Base-by-base conservation (phyloP, 2,113 vertebrate genomes). In the Anguilla japonica region DNA sequence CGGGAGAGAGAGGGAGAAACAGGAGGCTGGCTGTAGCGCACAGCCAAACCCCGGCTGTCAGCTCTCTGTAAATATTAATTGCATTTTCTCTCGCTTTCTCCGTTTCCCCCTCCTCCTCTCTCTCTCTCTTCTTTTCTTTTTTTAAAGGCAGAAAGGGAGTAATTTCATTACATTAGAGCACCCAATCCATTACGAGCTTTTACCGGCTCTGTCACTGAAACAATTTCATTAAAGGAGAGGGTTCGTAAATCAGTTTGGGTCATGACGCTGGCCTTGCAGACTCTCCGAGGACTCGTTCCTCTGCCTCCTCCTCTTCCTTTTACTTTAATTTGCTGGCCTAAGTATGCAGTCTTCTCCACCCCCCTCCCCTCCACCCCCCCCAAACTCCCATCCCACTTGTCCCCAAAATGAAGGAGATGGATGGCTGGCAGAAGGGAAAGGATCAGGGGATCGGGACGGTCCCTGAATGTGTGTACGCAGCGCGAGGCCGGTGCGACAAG, bases 81-180 rank as follows among this genome's bases (percentile, higher is more conserved):
- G 97, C 94, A 97, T 96, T 96, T 95, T 93, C 93, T 90, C 92
- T 89, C 90, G 29, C 81, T 82, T 84, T 84, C 84, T 83, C 89
- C 87, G 87, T 83, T 91, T 82, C 85, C 78, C 88, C 88, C 91
- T 87, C 90, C 87, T 86, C 87, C 91, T 90, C 91, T 90, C 90
- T 87, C 88, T 91, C 89, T 88, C 85, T 87, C 88, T 87, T 83
- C 92, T 90, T 95, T 94, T 94, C 93, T 95, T 96, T 94, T 95
- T 96, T 94, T 93, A 87, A 97, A 98, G 97, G 97, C 96, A 96
- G 97, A 98, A 93, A 96, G 97, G 96, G 97, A 98, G 97, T 98
- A 98, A 99, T 99, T 98, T 99, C 97, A 99, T 99, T 99, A 99
- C 97, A 99, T 98, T 98, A 99, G 97, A 97, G 97, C 96, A 96